A percentile compares a stretch with the other conserved stretches of the same genome.
Conservation (phyloP, 2,113 vertebrate species). For the Archocentrus centrarchus region DNA sequence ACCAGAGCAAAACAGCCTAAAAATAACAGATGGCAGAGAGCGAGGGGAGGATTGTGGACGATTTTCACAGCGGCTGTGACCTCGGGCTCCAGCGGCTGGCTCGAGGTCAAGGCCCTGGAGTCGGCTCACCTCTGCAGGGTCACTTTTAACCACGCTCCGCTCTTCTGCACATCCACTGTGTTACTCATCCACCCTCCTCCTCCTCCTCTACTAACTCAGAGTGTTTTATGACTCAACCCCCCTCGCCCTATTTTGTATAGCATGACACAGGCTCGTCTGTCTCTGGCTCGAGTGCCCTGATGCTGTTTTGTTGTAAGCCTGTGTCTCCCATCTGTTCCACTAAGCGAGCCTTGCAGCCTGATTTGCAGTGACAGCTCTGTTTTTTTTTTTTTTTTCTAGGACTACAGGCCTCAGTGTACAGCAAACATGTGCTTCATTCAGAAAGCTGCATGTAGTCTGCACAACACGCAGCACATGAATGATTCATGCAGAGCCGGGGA, state of each 20-base stretch:
- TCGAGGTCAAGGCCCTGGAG: background rate
- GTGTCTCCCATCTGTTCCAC: slow-evolving; percentile 64
- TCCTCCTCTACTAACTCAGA: background rate
- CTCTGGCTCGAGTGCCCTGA: slow-evolving; percentile 24
- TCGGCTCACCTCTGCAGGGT: slow-evolving; percentile 18
- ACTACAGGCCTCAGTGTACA: slow-evolving; percentile 31
- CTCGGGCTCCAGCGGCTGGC: background rate
- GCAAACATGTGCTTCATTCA: slow-evolving; percentile 64
- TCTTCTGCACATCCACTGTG: slow-evolving; percentile 11
- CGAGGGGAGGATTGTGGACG: slow-evolving; percentile 2
- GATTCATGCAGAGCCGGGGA: slow-evolving; percentile 25
- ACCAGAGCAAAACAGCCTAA: slow-evolving; percentile 13
- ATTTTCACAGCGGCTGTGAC: slow-evolving; percentile 30
- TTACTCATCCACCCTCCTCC: slow-evolving; percentile 12
- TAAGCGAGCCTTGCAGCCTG: slow-evolving; percentile 35
- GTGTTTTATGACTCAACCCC: slow-evolving; percentile 62
- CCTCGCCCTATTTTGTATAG: slow-evolving; percentile 24
- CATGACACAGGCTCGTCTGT: slow-evolving; percentile 42
- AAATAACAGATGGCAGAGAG: slow-evolving; percentile 40
- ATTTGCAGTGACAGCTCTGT: slow-evolving; percentile 56
- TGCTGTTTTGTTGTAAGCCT: slow-evolving; percentile 46
- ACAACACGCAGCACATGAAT: slow-evolving; percentile 47
- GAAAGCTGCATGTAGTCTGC: slow-evolving; percentile 41
- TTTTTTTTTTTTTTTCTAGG: background rate
- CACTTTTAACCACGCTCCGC: slow-evolving; percentile 9